Evolutionary conservation across 2,797 vertebrate genomes (phyloP).

Genomic region (Myotis daubentonii): DNA sequence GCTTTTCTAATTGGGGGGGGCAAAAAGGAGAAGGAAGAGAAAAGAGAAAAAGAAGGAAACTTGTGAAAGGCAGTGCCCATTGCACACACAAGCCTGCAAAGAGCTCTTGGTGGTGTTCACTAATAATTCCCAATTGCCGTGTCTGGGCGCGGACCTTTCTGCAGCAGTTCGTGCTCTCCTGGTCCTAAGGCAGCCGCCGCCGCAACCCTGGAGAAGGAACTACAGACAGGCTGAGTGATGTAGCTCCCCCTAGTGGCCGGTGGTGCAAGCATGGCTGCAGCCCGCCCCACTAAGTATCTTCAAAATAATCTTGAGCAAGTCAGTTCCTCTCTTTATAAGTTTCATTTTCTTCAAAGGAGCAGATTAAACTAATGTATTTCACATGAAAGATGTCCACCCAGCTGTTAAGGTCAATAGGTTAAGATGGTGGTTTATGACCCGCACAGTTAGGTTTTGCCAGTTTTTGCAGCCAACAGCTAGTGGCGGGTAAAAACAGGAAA

Average conservation of each 20-base stretch:
- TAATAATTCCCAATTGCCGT: neutral
- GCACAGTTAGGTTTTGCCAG: neutral
- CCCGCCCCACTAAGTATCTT: neutral
- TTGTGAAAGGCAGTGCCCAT: neutral
- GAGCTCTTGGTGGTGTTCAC: neutral
- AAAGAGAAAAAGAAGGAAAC: neutral
- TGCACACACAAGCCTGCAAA: neutral
- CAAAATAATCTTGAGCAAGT: neutral
- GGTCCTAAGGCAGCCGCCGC: fast-evolving
- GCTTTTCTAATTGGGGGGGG: neutral
- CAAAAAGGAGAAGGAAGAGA: neutral
- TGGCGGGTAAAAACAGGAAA: conserved; percentile 83
- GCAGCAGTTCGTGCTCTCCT: neutral
- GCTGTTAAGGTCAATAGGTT: neutral
- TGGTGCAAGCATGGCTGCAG: neutral
- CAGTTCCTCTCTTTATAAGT: conserved; percentile 47
- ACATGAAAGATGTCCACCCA: neutral
- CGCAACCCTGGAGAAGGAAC: fast-evolving
- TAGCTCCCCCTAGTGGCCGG: conserved; percentile 46
- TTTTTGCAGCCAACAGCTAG: conserved; percentile 55
- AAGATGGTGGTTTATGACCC: neutral
- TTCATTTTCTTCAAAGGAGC: conserved; percentile 27
- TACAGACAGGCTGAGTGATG: fast-evolving
- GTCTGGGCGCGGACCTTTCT: neutral
- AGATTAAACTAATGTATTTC: neutral